Base-by-base conservation (phyloP, 2,797 vertebrate genomes). In the Chelmon rostratus region DNA sequence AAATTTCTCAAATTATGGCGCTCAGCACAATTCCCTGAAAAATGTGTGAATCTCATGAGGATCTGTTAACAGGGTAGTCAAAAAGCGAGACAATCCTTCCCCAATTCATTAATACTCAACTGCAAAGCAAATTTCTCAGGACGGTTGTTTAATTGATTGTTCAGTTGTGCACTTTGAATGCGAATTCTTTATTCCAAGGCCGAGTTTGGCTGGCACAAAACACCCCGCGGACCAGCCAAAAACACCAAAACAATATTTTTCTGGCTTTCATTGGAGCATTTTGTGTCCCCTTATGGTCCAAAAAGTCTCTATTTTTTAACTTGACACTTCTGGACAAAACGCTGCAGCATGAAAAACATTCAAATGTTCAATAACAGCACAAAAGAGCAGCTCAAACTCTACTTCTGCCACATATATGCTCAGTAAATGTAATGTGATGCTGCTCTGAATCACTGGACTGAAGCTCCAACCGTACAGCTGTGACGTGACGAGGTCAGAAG, bases 1-100 rank as follows among this genome's bases (percentile, higher is more conserved):
- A 76, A 53, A 63, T 82, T 72, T 61, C 58, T 68, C 21, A 81
- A 78, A 73, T 79, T 5, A 71, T 3, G 31, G 49, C 18, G 50
- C 59, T 75, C 9, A 19, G 12, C 67, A 49, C 16, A 42, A 81
- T 42, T 19, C 13, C 5, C 52, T 31, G 3, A 66, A 76, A 69
- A 76, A 35, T 4, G 13, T 8, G 33, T 18, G 68, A 0, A 44
- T 70, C 74, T 84, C 42, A 59, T 57, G 25, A 19, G 21, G 57
- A 70, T 67, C 2, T 52, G 18, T 12, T 23, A 33, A 47, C 21
- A 23, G 16, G 0, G 18, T 8, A 21, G 38, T 64, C 38, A 78
- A 25, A 71, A 80, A 33, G 44, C 53, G 57, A 42, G 37, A 65
- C 8, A 6, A 25, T 4, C 44, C 58, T 42, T 65, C 44, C 40